phyloP scores from a whole-genome alignment of 2,888 invertebrate genomes.

The Oligia strigilis region DNA sequence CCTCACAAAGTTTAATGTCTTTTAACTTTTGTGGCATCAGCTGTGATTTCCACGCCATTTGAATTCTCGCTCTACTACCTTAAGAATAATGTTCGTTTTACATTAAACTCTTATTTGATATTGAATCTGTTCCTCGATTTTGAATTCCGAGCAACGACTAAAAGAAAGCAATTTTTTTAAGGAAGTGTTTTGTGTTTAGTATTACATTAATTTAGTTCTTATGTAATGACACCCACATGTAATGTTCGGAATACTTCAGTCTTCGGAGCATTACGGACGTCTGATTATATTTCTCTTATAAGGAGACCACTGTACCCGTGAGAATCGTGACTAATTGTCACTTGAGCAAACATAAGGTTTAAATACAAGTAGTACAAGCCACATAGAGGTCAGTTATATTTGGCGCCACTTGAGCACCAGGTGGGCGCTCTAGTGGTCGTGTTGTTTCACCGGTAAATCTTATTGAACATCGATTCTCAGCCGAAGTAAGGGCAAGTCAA shows the following conservation, averaged over 20 bases:
- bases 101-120: constrained; percentile 58
- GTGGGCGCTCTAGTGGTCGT: constrained; percentile 62
- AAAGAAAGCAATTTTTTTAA: constrained; percentile 88
- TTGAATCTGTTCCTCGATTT: constrained; percentile 86
- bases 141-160: constrained; percentile 86
- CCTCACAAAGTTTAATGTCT: constrained; percentile 60
- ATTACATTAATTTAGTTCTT: constrained; percentile 80
- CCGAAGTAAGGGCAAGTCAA: constrained; percentile 71
- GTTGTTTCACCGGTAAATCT: constrained; percentile 75
- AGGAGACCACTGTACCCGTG: constrained; percentile 19
- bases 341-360: constrained; percentile 61
- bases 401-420: constrained; percentile 79
- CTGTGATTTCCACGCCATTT: constrained; percentile 71
- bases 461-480: constrained; percentile 63
- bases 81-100: constrained; percentile 66
- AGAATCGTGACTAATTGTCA: constrained; percentile 62
- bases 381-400: constrained; percentile 76
- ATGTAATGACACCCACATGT: constrained; percentile 69
- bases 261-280: constrained; percentile 41
- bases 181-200: constrained; percentile 82
- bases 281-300: constrained; percentile 35
- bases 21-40: constrained; percentile 66
- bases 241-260: constrained; percentile 18
- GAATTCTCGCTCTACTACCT: constrained; percentile 70
- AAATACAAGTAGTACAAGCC: constrained; percentile 60